phyloP scores from a whole-genome alignment of 2,797 vertebrate species.

The Falco columbarius region DNA sequence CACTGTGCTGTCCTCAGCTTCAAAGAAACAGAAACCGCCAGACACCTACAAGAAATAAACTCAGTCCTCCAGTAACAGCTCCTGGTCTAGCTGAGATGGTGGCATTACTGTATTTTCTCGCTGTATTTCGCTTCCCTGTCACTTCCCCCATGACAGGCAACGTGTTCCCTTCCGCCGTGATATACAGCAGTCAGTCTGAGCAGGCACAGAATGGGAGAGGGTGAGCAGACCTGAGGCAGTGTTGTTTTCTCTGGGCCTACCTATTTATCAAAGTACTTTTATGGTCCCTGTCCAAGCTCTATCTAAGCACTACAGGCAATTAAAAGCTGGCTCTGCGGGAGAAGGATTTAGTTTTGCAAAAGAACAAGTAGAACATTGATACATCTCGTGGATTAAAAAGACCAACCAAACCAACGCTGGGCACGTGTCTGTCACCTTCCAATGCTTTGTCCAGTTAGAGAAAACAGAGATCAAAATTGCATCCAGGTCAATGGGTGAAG shows the following conservation, averaged over 20 bases:
- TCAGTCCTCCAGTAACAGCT: background rate
- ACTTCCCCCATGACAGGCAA: background rate
- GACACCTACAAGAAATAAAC: background rate
- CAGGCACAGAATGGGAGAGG: background rate
- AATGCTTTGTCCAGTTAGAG: background rate
- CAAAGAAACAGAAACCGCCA: conserved; percentile 39
- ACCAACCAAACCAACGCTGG: background rate
- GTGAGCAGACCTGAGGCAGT: background rate
- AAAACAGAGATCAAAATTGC: background rate
- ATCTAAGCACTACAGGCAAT: background rate
- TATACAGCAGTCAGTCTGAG: background rate
- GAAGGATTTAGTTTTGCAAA: background rate
- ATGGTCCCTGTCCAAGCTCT: background rate
- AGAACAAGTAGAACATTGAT: background rate
- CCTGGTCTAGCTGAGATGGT: background rate
- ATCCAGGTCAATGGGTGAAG: background rate
- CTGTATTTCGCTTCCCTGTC: background rate
- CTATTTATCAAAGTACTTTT: background rate
- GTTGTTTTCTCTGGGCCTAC: background rate
- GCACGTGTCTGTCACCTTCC: background rate
- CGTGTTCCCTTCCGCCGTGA: background rate
- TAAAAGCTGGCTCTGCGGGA: background rate
- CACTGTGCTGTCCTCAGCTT: background rate
- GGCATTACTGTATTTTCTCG: background rate
- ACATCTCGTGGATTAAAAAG: background rate